Conservation (phyloP, 2,797 vertebrate species). For the Falco novaeseelandiae region DNA sequence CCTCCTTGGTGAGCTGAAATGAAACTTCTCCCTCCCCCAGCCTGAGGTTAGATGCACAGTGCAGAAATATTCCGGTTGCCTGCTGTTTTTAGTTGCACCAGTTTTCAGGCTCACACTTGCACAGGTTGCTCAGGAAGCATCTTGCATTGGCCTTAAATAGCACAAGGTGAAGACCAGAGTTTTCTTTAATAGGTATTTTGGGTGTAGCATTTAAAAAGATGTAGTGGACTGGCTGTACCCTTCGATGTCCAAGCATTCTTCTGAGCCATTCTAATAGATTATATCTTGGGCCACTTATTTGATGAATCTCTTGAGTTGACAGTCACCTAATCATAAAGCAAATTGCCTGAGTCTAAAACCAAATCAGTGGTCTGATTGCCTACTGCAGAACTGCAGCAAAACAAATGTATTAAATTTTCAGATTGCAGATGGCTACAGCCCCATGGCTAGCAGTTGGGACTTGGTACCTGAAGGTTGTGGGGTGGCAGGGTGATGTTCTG, state of each 20-base stretch:
- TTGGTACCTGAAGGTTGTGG: neutral
- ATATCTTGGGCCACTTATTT: neutral
- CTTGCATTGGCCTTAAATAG: neutral
- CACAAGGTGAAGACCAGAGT: neutral
- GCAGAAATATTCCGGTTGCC: neutral
- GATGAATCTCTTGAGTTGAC: neutral
- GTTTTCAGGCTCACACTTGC: neutral
- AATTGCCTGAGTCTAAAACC: neutral
- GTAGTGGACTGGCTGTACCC: neutral
- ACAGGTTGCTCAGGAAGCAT: neutral
- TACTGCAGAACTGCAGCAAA: neutral
- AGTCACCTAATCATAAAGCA: neutral
- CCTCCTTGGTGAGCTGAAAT: neutral
- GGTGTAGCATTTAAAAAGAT: neutral
- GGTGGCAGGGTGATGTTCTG: neutral
- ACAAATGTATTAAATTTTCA: fast-evolving
- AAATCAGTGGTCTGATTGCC: fast-evolving
- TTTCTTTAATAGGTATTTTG: neutral
- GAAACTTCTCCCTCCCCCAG: neutral
- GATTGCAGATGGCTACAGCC: neutral
- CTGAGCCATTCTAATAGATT: neutral
- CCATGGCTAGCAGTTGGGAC: fast-evolving
- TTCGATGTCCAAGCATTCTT: neutral
- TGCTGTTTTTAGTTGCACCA: neutral
- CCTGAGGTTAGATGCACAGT: neutral